Conservation (phyloP, 2,888 invertebrate species). For the Phengaris arion region DNA sequence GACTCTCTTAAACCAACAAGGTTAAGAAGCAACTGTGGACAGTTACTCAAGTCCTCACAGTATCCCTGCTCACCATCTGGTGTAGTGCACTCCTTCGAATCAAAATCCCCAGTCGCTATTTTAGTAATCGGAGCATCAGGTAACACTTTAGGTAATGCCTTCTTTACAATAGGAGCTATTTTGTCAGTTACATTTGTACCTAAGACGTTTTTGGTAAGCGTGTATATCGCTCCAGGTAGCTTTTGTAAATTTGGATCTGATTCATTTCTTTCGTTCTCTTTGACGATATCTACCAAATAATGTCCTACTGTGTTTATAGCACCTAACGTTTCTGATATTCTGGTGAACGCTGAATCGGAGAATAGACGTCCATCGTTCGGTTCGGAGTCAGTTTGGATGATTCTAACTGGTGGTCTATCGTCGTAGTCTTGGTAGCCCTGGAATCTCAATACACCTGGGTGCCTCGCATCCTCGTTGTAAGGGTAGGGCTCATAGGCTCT, state of each 20-base stretch:
- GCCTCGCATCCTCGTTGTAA: constrained; percentile 48
- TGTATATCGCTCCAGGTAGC: constrained; percentile 86
- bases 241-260: constrained; percentile 65
- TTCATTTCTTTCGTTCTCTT: constrained; percentile 68
- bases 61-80: constrained; percentile 89
- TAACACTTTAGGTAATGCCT: constrained; percentile 65
- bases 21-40: constrained; percentile 90
- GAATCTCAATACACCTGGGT: constrained; percentile 38
- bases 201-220: constrained; percentile 88
- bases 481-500: constrained; percentile 40
- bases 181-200: constrained; percentile 88
- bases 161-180: constrained; percentile 85
- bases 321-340: constrained; percentile 83
- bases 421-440: constrained; percentile 49
- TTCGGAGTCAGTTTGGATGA: constrained; percentile 50
- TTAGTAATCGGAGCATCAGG: constrained; percentile 69
- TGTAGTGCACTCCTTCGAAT: constrained; percentile 86
- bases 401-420: constrained; percentile 51
- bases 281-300: constrained; percentile 89
- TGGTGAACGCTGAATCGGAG: constrained; percentile 81
- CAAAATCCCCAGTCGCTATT: constrained; percentile 68
- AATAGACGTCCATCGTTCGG: constrained; percentile 75
- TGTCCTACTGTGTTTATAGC: constrained; percentile 92
- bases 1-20: constrained; percentile 90
- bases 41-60: constrained; percentile 93